A percentile compares a stretch with the other conserved stretches of the same genome.
Evolutionary conservation across 2,888 invertebrate species (phyloP).

Genomic region (Heliothis peltigera): DNA sequence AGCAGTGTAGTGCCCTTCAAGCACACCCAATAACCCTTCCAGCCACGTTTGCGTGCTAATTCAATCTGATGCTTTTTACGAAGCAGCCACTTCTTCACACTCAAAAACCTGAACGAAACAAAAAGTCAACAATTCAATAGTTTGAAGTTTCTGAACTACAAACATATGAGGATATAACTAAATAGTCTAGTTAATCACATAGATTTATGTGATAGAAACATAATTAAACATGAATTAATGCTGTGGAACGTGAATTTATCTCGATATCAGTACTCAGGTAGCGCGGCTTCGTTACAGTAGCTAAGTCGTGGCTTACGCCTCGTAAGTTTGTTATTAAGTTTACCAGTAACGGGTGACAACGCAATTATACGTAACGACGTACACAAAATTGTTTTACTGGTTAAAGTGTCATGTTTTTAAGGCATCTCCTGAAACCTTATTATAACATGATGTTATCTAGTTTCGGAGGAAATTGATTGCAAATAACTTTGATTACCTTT

Average conservation of each 20-base stretch:
- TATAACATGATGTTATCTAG: background rate
- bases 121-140: conserved; percentile 64
- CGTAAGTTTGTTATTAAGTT: conserved; percentile 34
- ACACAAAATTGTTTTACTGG: conserved; percentile 15
- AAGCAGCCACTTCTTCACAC: conserved; percentile 99
- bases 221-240: background rate
- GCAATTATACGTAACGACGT: conserved; percentile 24
- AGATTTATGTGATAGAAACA: background rate
- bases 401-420: conserved; percentile 1
- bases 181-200: background rate
- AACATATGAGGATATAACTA: background rate
- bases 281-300: conserved; percentile 20
- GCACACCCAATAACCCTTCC: conserved; percentile 99
- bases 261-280: conserved; percentile 5
- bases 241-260: background rate
- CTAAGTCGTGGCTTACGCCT: conserved; percentile 16
- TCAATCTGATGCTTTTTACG: conserved; percentile 99
- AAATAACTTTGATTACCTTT: background rate
- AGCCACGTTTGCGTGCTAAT: conserved; percentile 97
- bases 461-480: background rate
- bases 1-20: conserved; percentile 98
- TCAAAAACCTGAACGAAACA: conserved; percentile 94
- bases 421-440: background rate
- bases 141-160: background rate
- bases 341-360: conserved; percentile 80